Percentiles rank a stretch among this genome's conserved stretches.
Conservation (phyloP, 1,140 invertebrate genomes). For the Marisa cornuarietis region DNA sequence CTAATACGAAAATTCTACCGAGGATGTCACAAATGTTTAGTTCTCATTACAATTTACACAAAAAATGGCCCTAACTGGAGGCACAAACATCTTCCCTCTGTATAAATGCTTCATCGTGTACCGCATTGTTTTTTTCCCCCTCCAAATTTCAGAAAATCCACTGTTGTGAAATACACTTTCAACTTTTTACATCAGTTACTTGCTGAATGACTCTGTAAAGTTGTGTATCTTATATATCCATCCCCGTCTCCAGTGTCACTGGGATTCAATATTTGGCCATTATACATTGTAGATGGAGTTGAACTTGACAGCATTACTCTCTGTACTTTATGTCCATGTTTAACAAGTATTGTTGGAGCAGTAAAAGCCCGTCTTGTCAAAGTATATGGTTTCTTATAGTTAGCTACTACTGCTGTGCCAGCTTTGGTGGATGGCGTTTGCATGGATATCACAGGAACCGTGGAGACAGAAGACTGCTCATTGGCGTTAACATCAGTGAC, state of each 20-base stretch:
- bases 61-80: no score
- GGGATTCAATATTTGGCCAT: conserved; percentile 34
- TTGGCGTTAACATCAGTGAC: conserved; percentile 33
- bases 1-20: no score
- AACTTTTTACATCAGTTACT: conserved; percentile 1
- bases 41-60: no score
- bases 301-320: conserved; percentile 47
- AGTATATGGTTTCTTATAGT: conserved; percentile 45
- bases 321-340: conserved; percentile 56
- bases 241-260: conserved; percentile 38
- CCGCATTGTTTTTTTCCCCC: no score
- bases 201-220: conserved; percentile 24
- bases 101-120: no score
- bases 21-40: no score
- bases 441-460: conserved; percentile 41
- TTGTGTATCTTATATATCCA: conserved; percentile 33
- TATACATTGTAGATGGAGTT: conserved; percentile 35
- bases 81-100: no score
- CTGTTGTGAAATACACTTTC: no score
- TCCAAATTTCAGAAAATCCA: no score
- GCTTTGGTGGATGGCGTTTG: conserved; percentile 41
- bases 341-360: conserved; percentile 53
- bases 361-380: conserved; percentile 46
- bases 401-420: conserved; percentile 37
- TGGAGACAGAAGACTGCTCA: conserved; percentile 38